Evolutionary conservation across 2,113 vertebrate genomes (phyloP).

Genomic region (Candoia aspera): DNA sequence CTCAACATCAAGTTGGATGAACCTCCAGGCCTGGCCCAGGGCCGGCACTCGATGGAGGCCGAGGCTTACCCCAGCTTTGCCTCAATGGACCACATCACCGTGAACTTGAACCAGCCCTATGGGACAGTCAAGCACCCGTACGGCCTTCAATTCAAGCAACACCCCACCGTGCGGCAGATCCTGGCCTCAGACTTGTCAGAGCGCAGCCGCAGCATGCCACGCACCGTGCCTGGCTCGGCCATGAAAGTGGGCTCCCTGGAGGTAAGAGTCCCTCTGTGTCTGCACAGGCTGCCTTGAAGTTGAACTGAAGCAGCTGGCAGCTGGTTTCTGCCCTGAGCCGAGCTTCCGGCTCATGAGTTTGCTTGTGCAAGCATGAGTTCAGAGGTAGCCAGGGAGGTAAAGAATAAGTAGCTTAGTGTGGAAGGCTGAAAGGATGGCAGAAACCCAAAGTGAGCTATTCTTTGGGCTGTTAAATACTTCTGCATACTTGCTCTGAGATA

Average conservation of each 20-base stretch:
- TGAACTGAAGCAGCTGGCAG: background rate
- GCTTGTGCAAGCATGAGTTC: background rate
- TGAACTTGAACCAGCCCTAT: slow-evolving; percentile 92
- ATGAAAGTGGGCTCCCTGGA: slow-evolving; percentile 93
- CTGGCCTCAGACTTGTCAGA: slow-evolving; percentile 87
- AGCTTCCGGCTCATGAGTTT: background rate
- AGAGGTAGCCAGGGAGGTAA: background rate
- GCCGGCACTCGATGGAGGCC: slow-evolving; percentile 79
- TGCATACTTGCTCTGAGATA: background rate
- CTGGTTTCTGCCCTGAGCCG: background rate
- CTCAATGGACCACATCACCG: slow-evolving; percentile 84
- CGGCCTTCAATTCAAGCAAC: slow-evolving; percentile 91
- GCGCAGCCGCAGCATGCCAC: slow-evolving; percentile 95
- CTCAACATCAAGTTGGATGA: slow-evolving; percentile 84
- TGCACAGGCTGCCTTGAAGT: rapidly evolving
- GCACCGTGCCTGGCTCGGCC: slow-evolving; percentile 91
- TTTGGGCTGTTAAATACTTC: background rate
- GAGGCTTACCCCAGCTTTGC: slow-evolving; percentile 89
- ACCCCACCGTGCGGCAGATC: slow-evolving; percentile 89
- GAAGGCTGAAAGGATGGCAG: background rate
- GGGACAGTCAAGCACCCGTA: slow-evolving; percentile 90
- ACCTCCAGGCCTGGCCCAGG: slow-evolving; percentile 79
- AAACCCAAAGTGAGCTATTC: background rate
- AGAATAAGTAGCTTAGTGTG: background rate
- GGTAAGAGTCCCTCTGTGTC: slow-evolving; percentile 77